Evolutionary conservation across 2,888 invertebrate genomes (phyloP).

Genomic region (Tanytarsus gracilentus): DNA sequence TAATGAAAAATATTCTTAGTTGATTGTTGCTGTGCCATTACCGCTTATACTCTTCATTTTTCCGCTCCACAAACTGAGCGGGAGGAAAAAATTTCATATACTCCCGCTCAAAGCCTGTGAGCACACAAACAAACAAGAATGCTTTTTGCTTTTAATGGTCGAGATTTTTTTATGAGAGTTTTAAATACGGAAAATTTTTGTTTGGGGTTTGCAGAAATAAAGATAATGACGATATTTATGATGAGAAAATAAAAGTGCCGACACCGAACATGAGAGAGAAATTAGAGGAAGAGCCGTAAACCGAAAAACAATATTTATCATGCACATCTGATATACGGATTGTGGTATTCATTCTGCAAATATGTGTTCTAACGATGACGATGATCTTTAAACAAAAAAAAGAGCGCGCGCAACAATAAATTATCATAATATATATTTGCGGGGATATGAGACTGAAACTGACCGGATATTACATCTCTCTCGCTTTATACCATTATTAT

Average conservation of each 20-base stretch:
- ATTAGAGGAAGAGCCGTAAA: not conserved
- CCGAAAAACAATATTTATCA: not conserved
- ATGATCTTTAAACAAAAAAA: too few relatives aligned
- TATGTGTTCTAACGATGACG: too few relatives aligned
- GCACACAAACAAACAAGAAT: not conserved
- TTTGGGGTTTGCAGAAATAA: not conserved
- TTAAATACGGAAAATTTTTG: not conserved
- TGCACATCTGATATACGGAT: not conserved
- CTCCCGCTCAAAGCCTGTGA: too few relatives aligned
- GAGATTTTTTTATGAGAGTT: not conserved
- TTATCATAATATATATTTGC: too few relatives aligned
- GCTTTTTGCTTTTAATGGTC: not conserved
- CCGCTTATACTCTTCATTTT: not conserved
- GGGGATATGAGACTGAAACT: too few relatives aligned
- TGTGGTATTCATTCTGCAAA: not conserved
- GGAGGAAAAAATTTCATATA: too few relatives aligned
- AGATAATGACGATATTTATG: not conserved
- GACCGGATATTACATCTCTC: too few relatives aligned
- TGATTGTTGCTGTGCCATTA: conserved; percentile 8
- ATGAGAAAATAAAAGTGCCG: not conserved
- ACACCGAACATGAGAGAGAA: not conserved
- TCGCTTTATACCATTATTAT: too few relatives aligned
- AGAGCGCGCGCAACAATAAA: too few relatives aligned
- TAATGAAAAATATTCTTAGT: conserved; percentile 7
- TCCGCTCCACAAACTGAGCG: too few relatives aligned